A percentile compares a stretch with the other conserved stretches of the same genome.
Conservation (phyloP, 2,888 invertebrate species). For the Ormyrus rosae region DNA sequence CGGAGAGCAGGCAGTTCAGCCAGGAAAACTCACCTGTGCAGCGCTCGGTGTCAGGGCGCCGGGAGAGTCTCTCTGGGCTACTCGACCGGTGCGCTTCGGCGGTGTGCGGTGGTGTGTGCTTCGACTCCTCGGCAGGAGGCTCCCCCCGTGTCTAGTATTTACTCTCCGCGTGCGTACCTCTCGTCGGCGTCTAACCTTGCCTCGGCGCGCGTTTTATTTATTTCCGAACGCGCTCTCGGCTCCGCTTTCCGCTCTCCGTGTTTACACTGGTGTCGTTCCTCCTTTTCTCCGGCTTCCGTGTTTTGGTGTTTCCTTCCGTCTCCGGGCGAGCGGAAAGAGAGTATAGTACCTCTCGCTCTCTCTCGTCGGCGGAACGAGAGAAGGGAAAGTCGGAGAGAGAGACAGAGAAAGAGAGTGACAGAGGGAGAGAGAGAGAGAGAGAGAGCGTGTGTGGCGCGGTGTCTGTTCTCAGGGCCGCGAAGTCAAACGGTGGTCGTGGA, state of each 20-base stretch:
- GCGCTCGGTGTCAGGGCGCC: neutral
- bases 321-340: too few relatives aligned
- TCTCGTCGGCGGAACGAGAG: neutral
- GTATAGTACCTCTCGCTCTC: too few relatives aligned
- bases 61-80: neutral
- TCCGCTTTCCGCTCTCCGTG: slow-evolving; percentile 17
- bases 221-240: neutral
- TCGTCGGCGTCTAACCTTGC: slow-evolving; percentile 23
- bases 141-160: slow-evolving; percentile 3
- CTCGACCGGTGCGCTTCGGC: too few relatives aligned
- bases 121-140: neutral
- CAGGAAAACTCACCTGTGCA: slow-evolving; percentile 31
- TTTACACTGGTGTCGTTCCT: neutral
- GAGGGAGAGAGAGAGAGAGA: too few relatives aligned
- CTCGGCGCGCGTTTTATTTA: slow-evolving; percentile 20
- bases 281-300: neutral
- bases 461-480: neutral
- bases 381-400: neutral
- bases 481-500: slow-evolving; percentile 66
- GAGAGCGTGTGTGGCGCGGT: too few relatives aligned
- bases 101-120: too few relatives aligned
- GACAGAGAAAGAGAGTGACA: too few relatives aligned
- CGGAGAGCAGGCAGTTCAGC: too few relatives aligned
- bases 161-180: slow-evolving; percentile 9
- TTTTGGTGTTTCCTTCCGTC: too few relatives aligned